Percentiles rank a stretch among this genome's conserved stretches.
Conservation (phyloP, 2,113 vertebrate species). For the Pogona vitticeps region DNA sequence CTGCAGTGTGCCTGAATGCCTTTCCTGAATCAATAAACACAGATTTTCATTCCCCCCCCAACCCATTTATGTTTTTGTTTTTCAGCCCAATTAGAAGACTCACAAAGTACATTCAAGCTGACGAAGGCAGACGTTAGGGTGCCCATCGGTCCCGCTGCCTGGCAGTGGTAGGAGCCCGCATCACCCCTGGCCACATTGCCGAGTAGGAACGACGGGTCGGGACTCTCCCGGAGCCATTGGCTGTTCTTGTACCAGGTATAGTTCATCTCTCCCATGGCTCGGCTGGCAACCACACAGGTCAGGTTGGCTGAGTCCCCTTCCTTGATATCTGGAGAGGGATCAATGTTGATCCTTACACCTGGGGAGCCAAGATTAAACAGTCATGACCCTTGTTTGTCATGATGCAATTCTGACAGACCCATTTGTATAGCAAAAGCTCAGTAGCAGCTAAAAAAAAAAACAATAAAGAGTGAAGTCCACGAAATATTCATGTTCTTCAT, state of each 20-base stretch:
- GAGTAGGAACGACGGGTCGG: constrained; percentile 24
- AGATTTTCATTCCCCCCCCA: no score
- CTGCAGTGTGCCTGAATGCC: no score
- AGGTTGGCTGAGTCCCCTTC: constrained; percentile 67
- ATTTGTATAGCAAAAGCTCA: no score
- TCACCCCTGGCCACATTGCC: constrained; percentile 44
- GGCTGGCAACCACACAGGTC: constrained; percentile 55
- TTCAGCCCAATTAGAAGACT: constrained; percentile 47
- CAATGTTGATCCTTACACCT: constrained; percentile 52
- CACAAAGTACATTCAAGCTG: constrained; percentile 72
- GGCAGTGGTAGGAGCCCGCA: constrained; percentile 73
- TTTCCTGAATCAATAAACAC: no score
- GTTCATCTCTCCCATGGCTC: constrained; percentile 42
- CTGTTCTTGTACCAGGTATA: constrained; percentile 74
- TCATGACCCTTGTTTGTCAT: no score
- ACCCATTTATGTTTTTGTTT: no score
- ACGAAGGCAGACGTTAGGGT: constrained; percentile 37
- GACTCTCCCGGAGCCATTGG: constrained; percentile 42
- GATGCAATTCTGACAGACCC: no score
- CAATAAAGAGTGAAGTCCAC: no score
- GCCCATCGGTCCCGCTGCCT: constrained; percentile 38
- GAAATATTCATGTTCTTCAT: no score
- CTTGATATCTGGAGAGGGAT: constrained; percentile 66
- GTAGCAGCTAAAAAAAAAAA: no score
- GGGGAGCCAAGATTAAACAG: neutral